These are phyloP conservation scores for Eustalomyia histrio DNA, from an alignment of 2,888 invertebrate genomes.

Conservation along the genomic window DNA sequence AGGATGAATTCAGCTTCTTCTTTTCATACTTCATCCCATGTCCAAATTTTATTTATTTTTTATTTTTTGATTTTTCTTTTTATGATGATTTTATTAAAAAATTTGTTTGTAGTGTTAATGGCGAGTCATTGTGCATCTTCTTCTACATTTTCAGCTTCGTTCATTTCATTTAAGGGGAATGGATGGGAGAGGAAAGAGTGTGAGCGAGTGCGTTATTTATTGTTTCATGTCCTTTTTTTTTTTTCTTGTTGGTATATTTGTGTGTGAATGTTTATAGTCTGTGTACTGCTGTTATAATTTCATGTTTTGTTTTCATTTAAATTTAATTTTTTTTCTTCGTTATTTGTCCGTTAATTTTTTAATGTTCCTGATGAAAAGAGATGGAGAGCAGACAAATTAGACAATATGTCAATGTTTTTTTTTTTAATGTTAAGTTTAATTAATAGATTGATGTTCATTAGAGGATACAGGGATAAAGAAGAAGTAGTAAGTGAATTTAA, in stretches of 20 bases:
- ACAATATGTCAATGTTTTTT: slow-evolving; percentile 52
- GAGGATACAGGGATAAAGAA: slow-evolving; percentile 1
- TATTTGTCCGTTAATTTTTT: slow-evolving; percentile 44
- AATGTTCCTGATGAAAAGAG: slow-evolving; percentile 24
- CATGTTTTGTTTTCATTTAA: slow-evolving; percentile 12
- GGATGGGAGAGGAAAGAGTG: neutral
- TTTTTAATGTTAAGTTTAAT: slow-evolving; percentile 42
- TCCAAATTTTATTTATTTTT: no score
- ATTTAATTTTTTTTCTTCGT: neutral
- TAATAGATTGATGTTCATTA: slow-evolving; percentile 55
- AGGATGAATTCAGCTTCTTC: slow-evolving; percentile 32
- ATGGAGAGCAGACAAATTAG: slow-evolving; percentile 58
- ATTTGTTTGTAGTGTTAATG: slow-evolving; percentile 46
- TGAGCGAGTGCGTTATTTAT: slow-evolving; percentile 49
- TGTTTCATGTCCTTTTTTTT: slow-evolving; percentile 39
- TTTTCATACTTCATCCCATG: neutral
- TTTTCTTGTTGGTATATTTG: neutral
- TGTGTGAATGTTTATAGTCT: slow-evolving; percentile 22
- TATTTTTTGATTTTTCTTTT: neutral
- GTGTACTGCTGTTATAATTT: slow-evolving; percentile 41
- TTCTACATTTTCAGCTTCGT: slow-evolving; percentile 8
- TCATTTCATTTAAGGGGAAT: neutral
- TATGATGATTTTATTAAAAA: slow-evolving; percentile 51
- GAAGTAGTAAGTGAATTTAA: neutral
- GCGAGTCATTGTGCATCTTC: slow-evolving; percentile 44